Base-by-base conservation (phyloP, 2,888 invertebrate species). In the Apamea monoglypha region DNA sequence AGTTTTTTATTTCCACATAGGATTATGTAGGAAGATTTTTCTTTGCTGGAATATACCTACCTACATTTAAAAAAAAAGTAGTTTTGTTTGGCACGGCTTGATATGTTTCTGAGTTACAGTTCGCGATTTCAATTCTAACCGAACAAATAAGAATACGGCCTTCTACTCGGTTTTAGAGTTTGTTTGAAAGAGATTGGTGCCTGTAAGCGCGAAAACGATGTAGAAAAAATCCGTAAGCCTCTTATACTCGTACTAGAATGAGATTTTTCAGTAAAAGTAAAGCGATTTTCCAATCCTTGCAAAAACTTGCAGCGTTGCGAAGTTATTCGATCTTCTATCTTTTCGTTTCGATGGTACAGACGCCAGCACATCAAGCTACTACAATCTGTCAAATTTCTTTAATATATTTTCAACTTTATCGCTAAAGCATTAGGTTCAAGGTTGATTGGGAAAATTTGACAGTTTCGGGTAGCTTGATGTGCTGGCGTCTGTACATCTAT, bases 111-210 rank as follows among this genome's bases (percentile, higher is more conserved):
- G 50, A 3, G 36, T 40, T 47, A 56, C 44, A 36, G 12, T 69
- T 47, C 21, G 14, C 3, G 6, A 71, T 73, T 78, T 50, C 82
- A 61, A 53, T 82, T 82, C 40, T 50, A 40, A 63, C 32, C 40
- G n/a, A 61, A 63, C 40, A 53, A 63, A 63, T 63, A 79, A 82
- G n/a, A 61, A 82, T 32, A 82, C 36, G 6, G 21, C 2, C 7
- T 50, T 81, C n/a, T 36, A 36, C 25, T 61, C 4, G n/a, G 8
- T 50, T 76, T 50, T n/a, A 6, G 10, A 36, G 61, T 61, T 59
- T 32, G 1, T 36, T 18, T 78, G 2, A 36, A 78, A 40, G 10
- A 61, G 16, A 78, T 61, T 61, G 59, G 29, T 40, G 4, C 29
- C 25, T 53, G n/a, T 25, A 44, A 50, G n/a, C 47, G 25, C 18